Conservation (phyloP, 1,140 invertebrate genomes). For the Drosophila rufa region DNA sequence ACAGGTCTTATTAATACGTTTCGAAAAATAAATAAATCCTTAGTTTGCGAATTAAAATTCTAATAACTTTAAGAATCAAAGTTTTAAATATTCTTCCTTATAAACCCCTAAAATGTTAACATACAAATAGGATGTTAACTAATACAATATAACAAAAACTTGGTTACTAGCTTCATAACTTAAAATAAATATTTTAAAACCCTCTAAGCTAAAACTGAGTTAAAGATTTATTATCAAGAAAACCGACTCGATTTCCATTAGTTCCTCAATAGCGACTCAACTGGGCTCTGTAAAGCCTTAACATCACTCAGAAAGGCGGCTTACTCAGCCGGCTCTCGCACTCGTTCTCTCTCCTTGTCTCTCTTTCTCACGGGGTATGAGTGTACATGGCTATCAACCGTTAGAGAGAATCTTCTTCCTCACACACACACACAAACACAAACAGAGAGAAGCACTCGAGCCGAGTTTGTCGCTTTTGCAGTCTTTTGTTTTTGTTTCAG, state of each 20-base stretch:
- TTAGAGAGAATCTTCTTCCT: constrained; percentile 73
- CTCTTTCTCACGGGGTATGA: constrained; percentile 26
- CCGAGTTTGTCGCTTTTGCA: constrained; percentile 56
- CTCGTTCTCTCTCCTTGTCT: constrained; percentile 3
- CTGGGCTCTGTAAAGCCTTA: constrained; percentile 35
- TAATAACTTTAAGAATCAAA: too few species aligned
- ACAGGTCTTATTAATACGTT: too few species aligned
- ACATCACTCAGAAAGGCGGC: constrained; percentile 63
- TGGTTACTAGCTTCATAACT: too few species aligned
- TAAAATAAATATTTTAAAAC: neutral
- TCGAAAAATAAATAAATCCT: neutral
- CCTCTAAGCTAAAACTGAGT: neutral
- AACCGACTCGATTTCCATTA: neutral
- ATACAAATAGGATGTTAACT: neutral
- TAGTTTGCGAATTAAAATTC: too few species aligned
- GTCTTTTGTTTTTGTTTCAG: constrained; percentile 66
- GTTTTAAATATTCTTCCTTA: too few species aligned
- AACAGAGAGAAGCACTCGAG: constrained; percentile 4
- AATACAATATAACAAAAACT: accelerated
- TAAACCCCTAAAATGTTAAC: too few species aligned
- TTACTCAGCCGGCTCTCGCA: constrained; percentile 23
- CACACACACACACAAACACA: constrained; percentile 9
- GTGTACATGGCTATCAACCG: constrained; percentile 63
- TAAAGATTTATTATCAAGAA: neutral
- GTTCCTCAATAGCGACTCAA: constrained; percentile 4